Evolutionary conservation across 2,113 vertebrate species (phyloP).

Genomic region (Acanthisitta chloris): DNA sequence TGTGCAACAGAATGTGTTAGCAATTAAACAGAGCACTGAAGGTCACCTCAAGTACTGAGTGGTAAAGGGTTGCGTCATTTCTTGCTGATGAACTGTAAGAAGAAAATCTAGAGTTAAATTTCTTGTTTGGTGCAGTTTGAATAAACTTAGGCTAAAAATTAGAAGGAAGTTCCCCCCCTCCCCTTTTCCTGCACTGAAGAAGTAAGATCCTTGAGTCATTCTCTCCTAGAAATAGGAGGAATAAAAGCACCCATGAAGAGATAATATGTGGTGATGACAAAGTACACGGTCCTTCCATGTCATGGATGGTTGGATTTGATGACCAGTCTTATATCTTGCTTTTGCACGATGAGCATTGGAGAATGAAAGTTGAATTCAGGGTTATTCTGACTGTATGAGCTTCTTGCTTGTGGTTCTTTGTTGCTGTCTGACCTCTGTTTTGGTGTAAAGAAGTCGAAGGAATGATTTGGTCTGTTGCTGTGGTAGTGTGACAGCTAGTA

Average conservation of each 20-base stretch:
- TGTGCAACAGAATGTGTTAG: constrained; percentile 4
- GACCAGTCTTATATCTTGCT: background rate
- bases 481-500: background rate
- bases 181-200: background rate
- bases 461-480: background rate
- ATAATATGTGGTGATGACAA: background rate
- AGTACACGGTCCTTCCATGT: background rate
- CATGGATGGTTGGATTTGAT: background rate
- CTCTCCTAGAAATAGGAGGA: background rate
- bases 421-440: background rate
- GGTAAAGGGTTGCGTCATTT: background rate
- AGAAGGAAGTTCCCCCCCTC: background rate
- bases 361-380: background rate
- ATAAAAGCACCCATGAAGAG: background rate
- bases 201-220: background rate
- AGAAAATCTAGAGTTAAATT: background rate
- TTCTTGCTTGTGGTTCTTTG: background rate
- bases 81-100: background rate
- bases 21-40: background rate
- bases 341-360: background rate
- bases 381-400: background rate
- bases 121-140: background rate
- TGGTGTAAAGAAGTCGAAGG: background rate
- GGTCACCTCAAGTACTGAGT: background rate
- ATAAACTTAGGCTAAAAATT: background rate